Conservation (phyloP, 2,797 vertebrate species). For the Rhinella marina region DNA sequence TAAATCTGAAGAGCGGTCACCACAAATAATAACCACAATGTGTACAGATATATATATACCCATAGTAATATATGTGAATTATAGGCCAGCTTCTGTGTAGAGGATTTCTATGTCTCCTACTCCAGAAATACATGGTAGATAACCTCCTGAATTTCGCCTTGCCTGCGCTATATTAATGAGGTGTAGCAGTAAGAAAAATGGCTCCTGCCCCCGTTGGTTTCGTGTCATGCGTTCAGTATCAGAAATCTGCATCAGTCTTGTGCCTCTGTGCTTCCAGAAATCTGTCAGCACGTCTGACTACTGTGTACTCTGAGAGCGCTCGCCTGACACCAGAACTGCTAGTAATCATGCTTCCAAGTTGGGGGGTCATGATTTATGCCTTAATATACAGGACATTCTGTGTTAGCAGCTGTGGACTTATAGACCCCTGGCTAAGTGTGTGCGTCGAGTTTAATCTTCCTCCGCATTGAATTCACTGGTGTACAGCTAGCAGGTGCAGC, state of each 20-base stretch:
- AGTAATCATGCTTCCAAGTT: background rate
- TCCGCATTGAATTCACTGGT: background rate
- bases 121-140: background rate
- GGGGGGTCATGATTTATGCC: background rate
- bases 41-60: background rate
- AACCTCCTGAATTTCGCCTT: background rate
- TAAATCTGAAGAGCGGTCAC: too few relatives aligned
- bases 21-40: background rate
- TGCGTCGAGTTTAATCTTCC: background rate
- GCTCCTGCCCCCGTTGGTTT: background rate
- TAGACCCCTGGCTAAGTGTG: constrained; percentile 10
- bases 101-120: background rate
- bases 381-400: constrained; percentile 8
- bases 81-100: background rate
- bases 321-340: background rate
- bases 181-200: background rate
- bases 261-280: background rate
- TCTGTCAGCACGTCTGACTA: background rate
- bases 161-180: too few relatives aligned
- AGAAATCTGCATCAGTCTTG: background rate
- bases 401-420: background rate
- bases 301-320: background rate
- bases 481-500: background rate
- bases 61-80: background rate
- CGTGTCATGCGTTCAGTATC: background rate